Evolutionary conservation across 1,140 invertebrate genomes (phyloP), one percentile per base, ranked within the genome.

Genomic region (Gryllus bimaculatus): DNA sequence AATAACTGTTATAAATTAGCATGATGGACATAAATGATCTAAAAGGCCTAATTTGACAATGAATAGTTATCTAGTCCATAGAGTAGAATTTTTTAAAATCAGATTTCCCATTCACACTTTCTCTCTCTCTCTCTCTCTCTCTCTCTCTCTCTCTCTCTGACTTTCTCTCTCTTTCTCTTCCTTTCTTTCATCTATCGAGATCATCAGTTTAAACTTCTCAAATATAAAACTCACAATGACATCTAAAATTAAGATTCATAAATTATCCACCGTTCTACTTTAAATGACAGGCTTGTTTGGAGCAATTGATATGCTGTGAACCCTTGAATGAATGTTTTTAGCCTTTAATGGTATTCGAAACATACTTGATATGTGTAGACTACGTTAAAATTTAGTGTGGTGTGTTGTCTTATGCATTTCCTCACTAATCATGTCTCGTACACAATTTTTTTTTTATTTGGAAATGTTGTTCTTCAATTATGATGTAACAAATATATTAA

Each of bases 21-120:
- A 21, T 73, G 66, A 47, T 78, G 54, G 78, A 74, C 21, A 74
- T 18, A 78, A 78, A 78, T 74, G 66, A 78, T 78, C 47, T 73
- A 39, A 47, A 47, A 78, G 78, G 78, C 78, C 78, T 78, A 78
- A 78, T 78, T 78, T 78, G 78, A 78, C 78, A 78, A 78, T 78
- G 78, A 78, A 78, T 39, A 39, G 73, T 78, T 78, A 74, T 78
- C 78, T 78, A 78, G 78, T 78, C 78, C 78, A 74, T 78, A 78
- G 78, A 73, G 73, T 78, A 78, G 78, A 39, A 74, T 78, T 76
- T 76, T 76, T 76, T 76, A 47, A 7, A 47, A 76, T 76, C 75
- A 76, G 10, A 8, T 18, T 47, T 39, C 6, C 6, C 48, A 12
- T 76, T 47, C 48, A 18, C 75, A 6, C 13, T 76, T 76, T 76